A percentile compares a stretch with the other conserved stretches of the same genome.
Conservation (phyloP, 2,888 invertebrate genomes). For the Tetragnatha montana region DNA sequence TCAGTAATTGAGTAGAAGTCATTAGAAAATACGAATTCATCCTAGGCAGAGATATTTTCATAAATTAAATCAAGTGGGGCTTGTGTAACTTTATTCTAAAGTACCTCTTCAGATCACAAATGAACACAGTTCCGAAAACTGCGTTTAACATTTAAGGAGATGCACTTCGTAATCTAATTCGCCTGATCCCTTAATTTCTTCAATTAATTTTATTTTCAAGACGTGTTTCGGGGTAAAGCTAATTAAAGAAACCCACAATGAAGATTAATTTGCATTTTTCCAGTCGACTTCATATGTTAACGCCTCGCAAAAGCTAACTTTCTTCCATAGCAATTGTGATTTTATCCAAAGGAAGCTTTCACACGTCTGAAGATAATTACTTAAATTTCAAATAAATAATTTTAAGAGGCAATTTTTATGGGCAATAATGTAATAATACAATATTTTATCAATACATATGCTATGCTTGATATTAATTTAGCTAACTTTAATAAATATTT, state of each 20-base stretch:
- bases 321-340: too few species aligned
- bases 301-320: too few species aligned
- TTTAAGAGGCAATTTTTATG: too few species aligned
- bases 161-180: constrained; percentile 10
- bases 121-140: constrained; percentile 7
- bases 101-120: neutral
- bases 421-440: too few species aligned
- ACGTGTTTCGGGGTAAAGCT: neutral
- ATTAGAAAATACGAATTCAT: neutral
- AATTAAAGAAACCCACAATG: constrained; percentile 1
- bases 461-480: too few species aligned
- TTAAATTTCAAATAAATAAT: too few species aligned
- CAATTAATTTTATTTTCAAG: constrained; percentile 8
- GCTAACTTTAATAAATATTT: too few species aligned
- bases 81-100: constrained; percentile 14
- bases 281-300: neutral
- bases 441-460: too few species aligned
- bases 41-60: constrained; percentile 2
- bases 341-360: too few species aligned
- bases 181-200: constrained; percentile 3
- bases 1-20: neutral
- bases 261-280: constrained; percentile 43
- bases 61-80: neutral
- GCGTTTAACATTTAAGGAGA: constrained; percentile 6
- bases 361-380: too few species aligned